Evolutionary conservation across 2,113 vertebrate species (phyloP).

Genomic region (Coryphaenoides rupestris): DNA sequence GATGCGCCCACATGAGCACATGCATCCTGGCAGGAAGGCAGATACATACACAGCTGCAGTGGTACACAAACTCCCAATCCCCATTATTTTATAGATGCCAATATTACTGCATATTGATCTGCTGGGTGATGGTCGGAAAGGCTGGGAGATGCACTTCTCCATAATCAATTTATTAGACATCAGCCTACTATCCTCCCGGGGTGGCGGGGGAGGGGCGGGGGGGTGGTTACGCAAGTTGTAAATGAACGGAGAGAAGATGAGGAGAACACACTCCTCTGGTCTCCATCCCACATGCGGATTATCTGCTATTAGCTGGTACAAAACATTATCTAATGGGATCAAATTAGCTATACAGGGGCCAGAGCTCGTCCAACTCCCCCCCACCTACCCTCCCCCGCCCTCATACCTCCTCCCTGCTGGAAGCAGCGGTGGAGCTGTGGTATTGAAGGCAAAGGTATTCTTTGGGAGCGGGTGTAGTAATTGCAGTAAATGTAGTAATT

Average conservation of each 20-base stretch:
- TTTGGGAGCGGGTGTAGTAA: constrained; percentile 48
- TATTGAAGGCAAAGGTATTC: constrained; percentile 46
- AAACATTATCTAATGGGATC: constrained; percentile 52
- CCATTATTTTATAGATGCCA: background rate
- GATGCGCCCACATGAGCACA: background rate
- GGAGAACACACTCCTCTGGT: constrained; percentile 54
- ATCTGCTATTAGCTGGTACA: constrained; percentile 53
- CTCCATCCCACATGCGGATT: constrained; percentile 57
- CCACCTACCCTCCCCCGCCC: constrained; percentile 40
- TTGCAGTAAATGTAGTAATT: constrained; percentile 46
- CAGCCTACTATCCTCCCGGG: constrained; percentile 6
- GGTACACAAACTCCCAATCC: too few relatives aligned
- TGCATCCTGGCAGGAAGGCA: too few relatives aligned
- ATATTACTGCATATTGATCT: constrained; percentile 13
- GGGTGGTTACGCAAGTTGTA: too few relatives aligned
- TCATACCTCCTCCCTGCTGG: constrained; percentile 59
- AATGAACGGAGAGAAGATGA: constrained; percentile 46
- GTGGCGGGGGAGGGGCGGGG: background rate
- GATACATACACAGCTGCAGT: too few relatives aligned
- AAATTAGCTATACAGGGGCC: constrained; percentile 53
- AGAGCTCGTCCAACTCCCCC: constrained; percentile 62
- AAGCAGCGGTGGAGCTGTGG: constrained; percentile 57
- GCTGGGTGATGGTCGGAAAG: background rate
- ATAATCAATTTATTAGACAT: constrained; percentile 17
- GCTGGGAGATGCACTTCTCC: background rate